Evolutionary conservation across 2,888 invertebrate species (phyloP).

Genomic region (Agriopis leucophaearia): DNA sequence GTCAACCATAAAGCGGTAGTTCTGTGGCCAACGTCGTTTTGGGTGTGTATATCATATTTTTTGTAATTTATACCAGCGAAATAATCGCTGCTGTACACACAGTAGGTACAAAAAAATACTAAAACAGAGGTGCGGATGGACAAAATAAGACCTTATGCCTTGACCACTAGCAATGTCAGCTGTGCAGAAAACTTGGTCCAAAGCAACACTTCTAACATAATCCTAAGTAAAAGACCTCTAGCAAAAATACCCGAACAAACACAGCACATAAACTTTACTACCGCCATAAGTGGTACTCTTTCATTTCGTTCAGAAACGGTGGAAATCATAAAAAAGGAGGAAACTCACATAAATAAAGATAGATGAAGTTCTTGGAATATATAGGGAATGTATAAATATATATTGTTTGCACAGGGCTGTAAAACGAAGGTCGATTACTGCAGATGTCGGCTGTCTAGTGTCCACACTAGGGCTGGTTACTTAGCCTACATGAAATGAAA

Average conservation of each 20-base stretch:
- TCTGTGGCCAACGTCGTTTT: too few relatives aligned
- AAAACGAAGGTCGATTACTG: conserved; percentile 34
- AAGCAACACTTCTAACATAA: conserved; percentile 1
- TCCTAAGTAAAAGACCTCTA: conserved; percentile 22
- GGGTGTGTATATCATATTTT: too few relatives aligned
- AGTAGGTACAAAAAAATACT: too few relatives aligned
- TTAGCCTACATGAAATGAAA: not conserved
- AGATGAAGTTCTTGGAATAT: conserved; percentile 44
- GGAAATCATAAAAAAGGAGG: conserved; percentile 48
- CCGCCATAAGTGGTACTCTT: conserved; percentile 46
- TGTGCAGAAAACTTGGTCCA: not conserved
- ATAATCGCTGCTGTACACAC: too few relatives aligned
- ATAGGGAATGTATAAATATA: conserved; percentile 19
- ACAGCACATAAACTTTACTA: conserved; percentile 48
- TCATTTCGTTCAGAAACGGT: conserved; percentile 46
- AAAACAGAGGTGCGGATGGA: not conserved
- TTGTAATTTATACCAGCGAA: too few relatives aligned
- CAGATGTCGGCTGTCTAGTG: conserved; percentile 18
- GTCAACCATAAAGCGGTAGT: too few relatives aligned
- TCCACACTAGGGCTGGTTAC: not conserved
- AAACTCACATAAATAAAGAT: conserved; percentile 59
- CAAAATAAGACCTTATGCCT: not conserved
- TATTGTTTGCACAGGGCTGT: conserved; percentile 17
- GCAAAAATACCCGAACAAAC: conserved; percentile 36
- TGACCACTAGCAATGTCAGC: not conserved